These are phyloP conservation scores for Trachemys scripta DNA, from an alignment of 2,113 vertebrate species.

Conservation along the genomic window DNA sequence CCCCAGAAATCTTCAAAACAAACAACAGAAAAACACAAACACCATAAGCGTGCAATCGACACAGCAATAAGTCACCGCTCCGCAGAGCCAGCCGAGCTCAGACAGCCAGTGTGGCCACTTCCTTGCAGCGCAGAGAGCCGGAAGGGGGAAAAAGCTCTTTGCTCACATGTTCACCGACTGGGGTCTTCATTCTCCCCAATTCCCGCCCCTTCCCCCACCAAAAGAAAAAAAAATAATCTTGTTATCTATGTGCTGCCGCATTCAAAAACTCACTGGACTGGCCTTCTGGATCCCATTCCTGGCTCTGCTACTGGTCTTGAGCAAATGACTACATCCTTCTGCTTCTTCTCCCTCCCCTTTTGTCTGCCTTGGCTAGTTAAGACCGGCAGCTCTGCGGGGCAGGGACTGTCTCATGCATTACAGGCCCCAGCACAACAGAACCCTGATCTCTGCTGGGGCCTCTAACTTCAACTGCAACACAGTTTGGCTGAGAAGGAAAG, in stretches of 20 bases:
- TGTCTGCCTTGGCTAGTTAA: background rate
- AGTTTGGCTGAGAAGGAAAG: background rate
- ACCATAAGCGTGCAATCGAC: background rate
- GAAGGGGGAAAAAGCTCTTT: background rate
- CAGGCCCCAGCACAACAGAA: background rate
- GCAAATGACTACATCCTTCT: background rate
- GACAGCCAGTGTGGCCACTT: too few species aligned
- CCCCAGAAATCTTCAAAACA: constrained; percentile 22
- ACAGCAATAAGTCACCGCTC: background rate
- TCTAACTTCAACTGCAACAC: background rate
- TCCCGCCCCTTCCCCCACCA: background rate
- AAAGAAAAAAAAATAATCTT: background rate
- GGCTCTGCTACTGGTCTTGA: too few species aligned
- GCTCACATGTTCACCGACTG: background rate
- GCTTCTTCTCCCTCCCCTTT: background rate
- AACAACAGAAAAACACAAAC: background rate
- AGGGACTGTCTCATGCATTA: background rate
- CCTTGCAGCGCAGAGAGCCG: background rate
- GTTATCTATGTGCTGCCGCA: background rate
- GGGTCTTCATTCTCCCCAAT: background rate
- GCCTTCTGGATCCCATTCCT: background rate
- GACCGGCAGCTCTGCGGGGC: background rate
- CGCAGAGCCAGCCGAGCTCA: background rate
- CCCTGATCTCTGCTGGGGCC: background rate
- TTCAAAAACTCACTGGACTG: background rate